phyloP scores from a whole-genome alignment of 2,888 invertebrate genomes.

The Orthosia cruda region DNA sequence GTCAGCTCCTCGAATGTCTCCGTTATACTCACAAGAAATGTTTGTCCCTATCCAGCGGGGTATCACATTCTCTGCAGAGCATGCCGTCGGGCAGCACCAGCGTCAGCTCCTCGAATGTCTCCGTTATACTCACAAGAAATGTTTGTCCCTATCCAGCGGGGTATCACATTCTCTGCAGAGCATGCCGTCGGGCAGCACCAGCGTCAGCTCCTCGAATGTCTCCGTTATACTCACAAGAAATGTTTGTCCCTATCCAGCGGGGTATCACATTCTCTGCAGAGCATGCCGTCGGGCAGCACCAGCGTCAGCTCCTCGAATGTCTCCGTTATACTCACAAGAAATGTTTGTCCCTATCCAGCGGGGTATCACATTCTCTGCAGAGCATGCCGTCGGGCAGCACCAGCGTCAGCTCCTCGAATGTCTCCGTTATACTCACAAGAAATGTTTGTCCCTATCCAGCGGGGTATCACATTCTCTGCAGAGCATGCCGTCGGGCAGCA shows the following conservation, averaged over 20 bases:
- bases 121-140: conserved; percentile 94
- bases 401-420: conserved; percentile 84
- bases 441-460: conserved; percentile 94
- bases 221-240: conserved; percentile 94
- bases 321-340: conserved; percentile 94
- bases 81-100: conserved; percentile 89
- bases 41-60: conserved; percentile 93
- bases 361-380: conserved; percentile 95
- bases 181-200: conserved; percentile 89
- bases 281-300: conserved; percentile 89
- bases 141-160: conserved; percentile 94
- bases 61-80: conserved; percentile 95
- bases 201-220: conserved; percentile 84
- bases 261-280: conserved; percentile 95
- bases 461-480: conserved; percentile 96
- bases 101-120: conserved; percentile 84
- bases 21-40: conserved; percentile 95
- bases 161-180: conserved; percentile 95
- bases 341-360: conserved; percentile 94
- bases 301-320: conserved; percentile 85
- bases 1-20: conserved; percentile 85
- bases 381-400: conserved; percentile 90
- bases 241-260: conserved; percentile 94
- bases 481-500: conserved; percentile 90
- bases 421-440: conserved; percentile 93